These are phyloP conservation scores for Oxytorus armatus DNA, from an alignment of 2,888 invertebrate species.

Conservation along the genomic window DNA sequence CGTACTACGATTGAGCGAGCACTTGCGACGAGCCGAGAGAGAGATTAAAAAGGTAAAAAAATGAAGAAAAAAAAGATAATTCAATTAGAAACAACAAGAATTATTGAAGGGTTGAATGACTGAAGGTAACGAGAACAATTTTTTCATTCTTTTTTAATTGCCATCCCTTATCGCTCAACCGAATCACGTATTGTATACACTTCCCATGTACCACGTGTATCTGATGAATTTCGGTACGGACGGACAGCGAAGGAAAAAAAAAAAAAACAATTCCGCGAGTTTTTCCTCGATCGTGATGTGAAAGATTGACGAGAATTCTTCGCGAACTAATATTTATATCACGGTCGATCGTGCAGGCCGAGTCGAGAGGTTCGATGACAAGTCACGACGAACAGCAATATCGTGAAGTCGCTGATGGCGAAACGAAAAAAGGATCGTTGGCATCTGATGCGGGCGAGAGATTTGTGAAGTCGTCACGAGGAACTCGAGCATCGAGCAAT, in stretches of 20 bases:
- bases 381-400: slow-evolving; percentile 34
- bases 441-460: slow-evolving; percentile 47
- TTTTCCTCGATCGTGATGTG: slow-evolving; percentile 48
- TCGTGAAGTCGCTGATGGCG: slow-evolving; percentile 39
- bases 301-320: slow-evolving; percentile 64
- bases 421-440: slow-evolving; percentile 46
- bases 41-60: slow-evolving; percentile 21
- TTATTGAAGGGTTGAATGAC: slow-evolving; percentile 2
- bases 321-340: slow-evolving; percentile 62
- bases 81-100: neutral
- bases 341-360: slow-evolving; percentile 47
- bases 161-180: slow-evolving; percentile 31
- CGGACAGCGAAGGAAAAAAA: slow-evolving; percentile 7
- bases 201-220: slow-evolving; percentile 27
- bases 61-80: neutral
- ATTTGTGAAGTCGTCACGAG: slow-evolving; percentile 25
- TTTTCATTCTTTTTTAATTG: slow-evolving; percentile 48
- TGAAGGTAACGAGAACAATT: slow-evolving; percentile 1
- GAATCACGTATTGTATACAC: slow-evolving; percentile 50
- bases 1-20: slow-evolving; percentile 69
- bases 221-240: slow-evolving; percentile 24
- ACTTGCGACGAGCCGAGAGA: slow-evolving; percentile 65
- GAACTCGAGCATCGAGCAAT: slow-evolving; percentile 6
- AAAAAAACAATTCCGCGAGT: neutral
- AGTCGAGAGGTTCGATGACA: slow-evolving; percentile 19